phyloP scores from a whole-genome alignment of 2,113 vertebrate species.

The Sphyrna mokarran region DNA sequence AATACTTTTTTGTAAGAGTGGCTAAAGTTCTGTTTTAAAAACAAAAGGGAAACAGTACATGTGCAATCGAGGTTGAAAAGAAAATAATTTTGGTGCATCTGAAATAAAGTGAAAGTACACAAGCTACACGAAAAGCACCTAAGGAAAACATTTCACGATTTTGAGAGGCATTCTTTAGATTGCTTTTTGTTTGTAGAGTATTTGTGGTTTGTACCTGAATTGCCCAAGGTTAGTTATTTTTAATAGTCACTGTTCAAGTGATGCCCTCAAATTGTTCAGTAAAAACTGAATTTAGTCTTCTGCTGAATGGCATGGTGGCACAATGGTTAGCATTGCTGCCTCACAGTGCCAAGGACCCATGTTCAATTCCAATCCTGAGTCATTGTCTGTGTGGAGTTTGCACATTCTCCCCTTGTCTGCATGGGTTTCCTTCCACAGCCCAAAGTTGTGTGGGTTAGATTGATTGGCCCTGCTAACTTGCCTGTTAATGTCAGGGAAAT shows the following conservation, averaged over 20 bases:
- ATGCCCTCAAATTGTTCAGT: neutral
- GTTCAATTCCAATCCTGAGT: too few species aligned
- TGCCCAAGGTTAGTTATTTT: neutral
- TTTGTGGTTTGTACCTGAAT: neutral
- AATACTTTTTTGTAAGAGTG: conserved; percentile 36
- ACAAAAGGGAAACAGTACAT: too few species aligned
- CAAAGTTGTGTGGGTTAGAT: too few species aligned
- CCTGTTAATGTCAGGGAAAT: too few species aligned
- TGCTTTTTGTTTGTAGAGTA: neutral
- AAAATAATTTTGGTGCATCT: neutral
- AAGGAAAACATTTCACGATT: neutral
- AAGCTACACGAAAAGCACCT: neutral
- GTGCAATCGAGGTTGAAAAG: neutral
- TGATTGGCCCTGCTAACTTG: too few species aligned
- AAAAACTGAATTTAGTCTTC: neutral
- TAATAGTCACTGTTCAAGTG: neutral
- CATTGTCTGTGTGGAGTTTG: too few species aligned
- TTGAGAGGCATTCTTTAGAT: neutral
- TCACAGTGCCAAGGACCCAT: too few species aligned
- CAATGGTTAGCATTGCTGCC: too few species aligned
- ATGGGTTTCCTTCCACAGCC: too few species aligned
- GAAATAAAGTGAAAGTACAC: neutral
- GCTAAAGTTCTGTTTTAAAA: neutral
- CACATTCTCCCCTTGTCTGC: too few species aligned
- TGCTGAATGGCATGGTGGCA: too few species aligned